Evolutionary conservation across 2,888 invertebrate species (phyloP).

Genomic region (Malacosoma neustria): DNA sequence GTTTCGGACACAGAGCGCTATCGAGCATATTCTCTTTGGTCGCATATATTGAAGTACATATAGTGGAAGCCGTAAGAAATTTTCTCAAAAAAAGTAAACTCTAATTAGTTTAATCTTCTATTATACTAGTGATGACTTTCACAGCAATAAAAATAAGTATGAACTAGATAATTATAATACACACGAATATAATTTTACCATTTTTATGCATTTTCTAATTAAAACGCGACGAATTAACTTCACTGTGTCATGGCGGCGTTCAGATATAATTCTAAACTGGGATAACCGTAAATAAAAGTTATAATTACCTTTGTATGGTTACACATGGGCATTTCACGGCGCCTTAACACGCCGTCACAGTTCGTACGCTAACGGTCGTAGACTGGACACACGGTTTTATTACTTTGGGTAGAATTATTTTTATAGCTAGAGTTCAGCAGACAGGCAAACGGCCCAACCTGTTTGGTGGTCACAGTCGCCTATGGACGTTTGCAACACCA

Average conservation of each 20-base stretch:
- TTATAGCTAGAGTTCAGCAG: too few species aligned
- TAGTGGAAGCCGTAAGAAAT: too few species aligned
- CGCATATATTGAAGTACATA: too few species aligned
- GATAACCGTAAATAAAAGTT: conserved; percentile 14
- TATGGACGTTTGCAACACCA: too few species aligned
- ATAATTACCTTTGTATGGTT: conserved; percentile 16
- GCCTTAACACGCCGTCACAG: conserved; percentile 9
- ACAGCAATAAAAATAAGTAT: not conserved
- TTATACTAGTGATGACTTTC: not conserved
- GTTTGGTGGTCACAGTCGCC: too few species aligned
- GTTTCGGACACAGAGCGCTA: too few species aligned
- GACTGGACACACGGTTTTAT: conserved; percentile 1
- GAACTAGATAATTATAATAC: not conserved
- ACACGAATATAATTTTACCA: not conserved
- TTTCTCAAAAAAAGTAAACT: too few species aligned
- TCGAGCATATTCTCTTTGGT: too few species aligned
- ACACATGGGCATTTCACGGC: conserved; percentile 15
- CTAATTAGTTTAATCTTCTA: too few species aligned
- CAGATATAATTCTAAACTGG: conserved; percentile 8
- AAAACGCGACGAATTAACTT: not conserved
- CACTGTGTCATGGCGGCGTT: not conserved
- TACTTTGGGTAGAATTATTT: too few species aligned
- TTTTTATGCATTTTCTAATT: not conserved
- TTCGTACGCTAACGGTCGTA: not conserved
- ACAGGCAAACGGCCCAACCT: too few species aligned